Evolutionary conservation across 2,113 vertebrate species (phyloP).

Genomic region (Xyrauchen texanus): DNA sequence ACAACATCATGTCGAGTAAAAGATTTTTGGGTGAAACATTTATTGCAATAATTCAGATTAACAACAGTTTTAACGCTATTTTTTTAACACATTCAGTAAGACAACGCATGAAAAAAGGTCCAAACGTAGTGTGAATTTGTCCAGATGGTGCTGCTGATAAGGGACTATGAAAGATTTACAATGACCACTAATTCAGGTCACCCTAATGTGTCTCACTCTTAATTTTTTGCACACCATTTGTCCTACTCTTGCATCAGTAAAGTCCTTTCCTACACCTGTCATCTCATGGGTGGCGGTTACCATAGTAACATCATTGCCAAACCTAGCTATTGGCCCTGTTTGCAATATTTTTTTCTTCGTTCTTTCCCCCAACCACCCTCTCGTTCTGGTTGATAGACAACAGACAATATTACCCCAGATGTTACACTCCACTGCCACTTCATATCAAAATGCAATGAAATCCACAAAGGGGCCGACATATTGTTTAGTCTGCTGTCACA

Average conservation of each 20-base stretch:
- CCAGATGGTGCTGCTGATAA: background rate
- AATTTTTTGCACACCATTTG: background rate
- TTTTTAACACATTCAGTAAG: no score
- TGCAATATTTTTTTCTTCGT: background rate
- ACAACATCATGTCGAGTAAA: no score
- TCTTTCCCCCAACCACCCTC: constrained; percentile 11
- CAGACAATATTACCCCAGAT: constrained; percentile 39
- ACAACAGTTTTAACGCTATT: no score
- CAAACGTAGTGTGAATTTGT: no score
- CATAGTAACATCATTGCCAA: constrained; percentile 45
- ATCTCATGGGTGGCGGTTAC: constrained; percentile 36
- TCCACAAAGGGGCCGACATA: background rate
- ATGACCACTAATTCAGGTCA: background rate
- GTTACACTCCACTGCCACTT: constrained; percentile 15
- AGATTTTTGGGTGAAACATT: no score
- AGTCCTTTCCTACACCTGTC: constrained; percentile 2
- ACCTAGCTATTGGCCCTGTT: constrained; percentile 26
- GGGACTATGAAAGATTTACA: constrained; percentile 49
- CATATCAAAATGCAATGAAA: constrained; percentile 10
- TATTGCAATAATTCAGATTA: no score
- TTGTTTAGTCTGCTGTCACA: no score
- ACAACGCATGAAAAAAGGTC: no score
- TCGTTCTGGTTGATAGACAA: constrained; percentile 40
- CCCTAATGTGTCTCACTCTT: no score
- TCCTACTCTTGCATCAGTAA: constrained; percentile 19